Evolutionary conservation across 53 echinoderm and acorn worm species (phyloP).

Genomic region (Stichopus horrens): DNA sequence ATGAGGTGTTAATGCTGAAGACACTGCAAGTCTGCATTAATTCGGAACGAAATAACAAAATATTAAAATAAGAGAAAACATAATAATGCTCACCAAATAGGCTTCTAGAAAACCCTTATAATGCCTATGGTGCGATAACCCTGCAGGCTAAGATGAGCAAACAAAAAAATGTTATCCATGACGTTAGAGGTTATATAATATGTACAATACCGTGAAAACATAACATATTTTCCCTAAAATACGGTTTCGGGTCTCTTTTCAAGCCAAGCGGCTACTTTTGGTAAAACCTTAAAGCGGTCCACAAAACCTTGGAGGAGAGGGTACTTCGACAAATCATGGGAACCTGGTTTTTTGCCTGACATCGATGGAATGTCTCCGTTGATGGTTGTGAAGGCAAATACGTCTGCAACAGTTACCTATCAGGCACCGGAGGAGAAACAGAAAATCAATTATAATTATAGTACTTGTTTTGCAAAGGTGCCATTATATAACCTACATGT

Average conservation of each 20-base stretch:
- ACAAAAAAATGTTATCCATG: too few species aligned
- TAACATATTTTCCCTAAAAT: background rate
- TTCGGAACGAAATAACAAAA: too few species aligned
- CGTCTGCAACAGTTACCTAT: constrained; percentile 8
- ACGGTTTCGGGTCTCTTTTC: background rate
- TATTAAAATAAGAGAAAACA: too few species aligned
- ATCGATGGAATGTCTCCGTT: background rate
- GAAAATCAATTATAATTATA: background rate
- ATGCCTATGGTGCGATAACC: too few species aligned
- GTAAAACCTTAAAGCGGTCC: constrained; percentile 1
- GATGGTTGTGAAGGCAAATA: background rate
- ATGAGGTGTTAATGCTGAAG: too few species aligned
- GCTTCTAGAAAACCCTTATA: too few species aligned
- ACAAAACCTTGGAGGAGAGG: constrained; percentile 14
- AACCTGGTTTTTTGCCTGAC: background rate
- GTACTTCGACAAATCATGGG: background rate
- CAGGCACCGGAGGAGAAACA: background rate
- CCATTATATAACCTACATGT: too few species aligned
- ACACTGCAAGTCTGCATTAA: too few species aligned
- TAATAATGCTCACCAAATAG: too few species aligned
- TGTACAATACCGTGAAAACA: too few species aligned
- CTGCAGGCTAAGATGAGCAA: too few species aligned
- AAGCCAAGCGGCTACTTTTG: constrained; percentile 2
- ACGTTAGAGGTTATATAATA: too few species aligned
- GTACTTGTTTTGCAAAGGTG: background rate